Evolutionary conservation across 2,113 vertebrate species (phyloP), one percentile per base, ranked within the genome.

Genomic region (Salminus brasiliensis): DNA sequence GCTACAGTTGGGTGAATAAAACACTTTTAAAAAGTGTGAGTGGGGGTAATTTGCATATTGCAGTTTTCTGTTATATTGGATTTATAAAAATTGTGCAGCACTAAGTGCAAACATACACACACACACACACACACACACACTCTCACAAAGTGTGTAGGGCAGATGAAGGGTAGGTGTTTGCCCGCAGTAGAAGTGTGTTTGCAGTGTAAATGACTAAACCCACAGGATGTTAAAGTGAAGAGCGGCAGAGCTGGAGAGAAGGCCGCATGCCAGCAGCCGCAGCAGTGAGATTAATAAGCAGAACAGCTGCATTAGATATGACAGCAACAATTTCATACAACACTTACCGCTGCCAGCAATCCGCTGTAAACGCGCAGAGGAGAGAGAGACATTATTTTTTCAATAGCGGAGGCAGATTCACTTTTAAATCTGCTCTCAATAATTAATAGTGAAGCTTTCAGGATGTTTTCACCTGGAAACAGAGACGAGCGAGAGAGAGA

Each of bases 341-440:
- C 83, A 83, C 81, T 88, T 88, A 86, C 84, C 82, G 78, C 88
- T 83, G 86, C 80, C 39, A 84, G 85, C 73, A 85, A 84, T 85
- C 88, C 21, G 82, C 83, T 85, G 13, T 43, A 30, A 66, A 74
- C 77, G 68, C 78, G 72, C 82, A 85, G 47, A 74, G 59, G 81
- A 78, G 82, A 90, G 23, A 68, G 86, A 88, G 84, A 83, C 81
- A 86, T 92, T 87, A 72, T 90, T 91, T 80, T 89, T 88, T 85
- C 79, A 89, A 90, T 85, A 36, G 36, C 66, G 65, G 73, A 43
- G 34, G 43, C 59, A 82, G 78, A 85, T 87, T 89, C 79, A 87
- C 88, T 87, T 87, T 77, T 87, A 88, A 88, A 87, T 83, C 88
- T 81, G 74, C 79, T 87, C 88, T 92, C 83, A 91, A 92, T 92